Evolutionary conservation across 2,797 vertebrate genomes (phyloP).

Genomic region (Loriculus beryllinus): DNA sequence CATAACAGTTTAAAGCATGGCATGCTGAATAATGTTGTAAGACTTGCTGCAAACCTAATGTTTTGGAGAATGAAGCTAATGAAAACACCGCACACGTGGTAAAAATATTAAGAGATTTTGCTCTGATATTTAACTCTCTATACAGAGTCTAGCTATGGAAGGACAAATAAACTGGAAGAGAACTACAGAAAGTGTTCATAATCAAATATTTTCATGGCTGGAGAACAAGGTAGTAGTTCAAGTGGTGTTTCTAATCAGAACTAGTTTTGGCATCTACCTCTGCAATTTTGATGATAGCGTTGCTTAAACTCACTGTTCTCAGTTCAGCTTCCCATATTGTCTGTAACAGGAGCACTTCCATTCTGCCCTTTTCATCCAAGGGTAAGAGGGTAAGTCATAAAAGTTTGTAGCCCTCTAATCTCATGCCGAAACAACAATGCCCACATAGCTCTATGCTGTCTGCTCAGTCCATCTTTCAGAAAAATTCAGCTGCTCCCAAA

Average conservation of each 20-base stretch:
- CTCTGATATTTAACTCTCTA: neutral
- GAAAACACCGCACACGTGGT: neutral
- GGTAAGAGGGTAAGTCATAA: neutral
- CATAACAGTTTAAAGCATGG: neutral
- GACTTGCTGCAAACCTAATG: neutral
- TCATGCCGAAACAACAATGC: neutral
- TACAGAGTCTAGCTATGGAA: neutral
- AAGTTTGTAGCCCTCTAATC: neutral
- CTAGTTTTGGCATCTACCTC: neutral
- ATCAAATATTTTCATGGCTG: neutral
- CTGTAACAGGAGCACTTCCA: neutral
- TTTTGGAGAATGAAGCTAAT: neutral
- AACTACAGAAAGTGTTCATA: neutral
- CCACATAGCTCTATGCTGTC: neutral
- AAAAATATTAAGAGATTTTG: neutral
- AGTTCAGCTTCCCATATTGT: fast-evolving
- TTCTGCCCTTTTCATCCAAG: neutral
- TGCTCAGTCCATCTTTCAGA: neutral
- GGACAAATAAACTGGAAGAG: neutral
- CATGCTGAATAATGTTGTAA: neutral
- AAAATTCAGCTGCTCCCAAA: neutral
- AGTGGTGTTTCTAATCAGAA: neutral
- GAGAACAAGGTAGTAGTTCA: neutral
- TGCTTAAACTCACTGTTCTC: neutral
- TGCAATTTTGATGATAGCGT: neutral